Base-by-base conservation (phyloP, 2,888 invertebrate species). In the Helicoverpa assulta region DNA sequence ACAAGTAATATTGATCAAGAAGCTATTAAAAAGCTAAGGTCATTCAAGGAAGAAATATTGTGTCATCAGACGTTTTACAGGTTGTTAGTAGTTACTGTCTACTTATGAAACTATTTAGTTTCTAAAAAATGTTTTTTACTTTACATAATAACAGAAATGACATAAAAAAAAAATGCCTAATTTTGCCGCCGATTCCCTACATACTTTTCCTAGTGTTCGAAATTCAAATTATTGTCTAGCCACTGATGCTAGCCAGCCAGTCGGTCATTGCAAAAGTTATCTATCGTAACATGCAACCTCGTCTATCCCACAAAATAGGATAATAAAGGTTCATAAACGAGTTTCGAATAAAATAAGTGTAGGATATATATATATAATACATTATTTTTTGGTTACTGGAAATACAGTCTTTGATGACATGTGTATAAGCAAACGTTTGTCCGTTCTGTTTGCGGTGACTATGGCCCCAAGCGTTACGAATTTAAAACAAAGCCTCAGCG, bases 381-480 rank as follows among this genome's bases (percentile, higher is more conserved):
- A 26, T 26, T 26, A 2, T 26, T 26, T 26, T 26, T 26, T 26
- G 26, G 26, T 26, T 26, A 4, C 26, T 26, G 47, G 47, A n/a
- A 47, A 47, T 47, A 47, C 47, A 47, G 47, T 47, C n/a, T 47
- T n/a, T 47, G 47, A 47, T 5, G n/a, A n/a, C n/a, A 47, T 47
- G n/a, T 47, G 5, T 47, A 63, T 50, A 56, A 62, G 43, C 19
- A 18, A 47, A 66, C 18, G 60, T 51, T 5, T 40, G 18, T 21
- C 8, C 19, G 37, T 52, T 62, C 43, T 65, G 37, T 67, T 53
- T 57, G 67, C 33, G 12, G 58, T 55, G 37, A 40, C n/a, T 62
- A 52, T 62, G 67, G 79, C 78, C 68, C 59, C 73, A 52, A 73
- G 75, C 79, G 69, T 5, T 55, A 12, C 69, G 55, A 81, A 79